Percentiles rank a stretch among this genome's conserved stretches.
Evolutionary conservation across 2,888 invertebrate species (phyloP).

Genomic region (Synergus laeviventris): DNA sequence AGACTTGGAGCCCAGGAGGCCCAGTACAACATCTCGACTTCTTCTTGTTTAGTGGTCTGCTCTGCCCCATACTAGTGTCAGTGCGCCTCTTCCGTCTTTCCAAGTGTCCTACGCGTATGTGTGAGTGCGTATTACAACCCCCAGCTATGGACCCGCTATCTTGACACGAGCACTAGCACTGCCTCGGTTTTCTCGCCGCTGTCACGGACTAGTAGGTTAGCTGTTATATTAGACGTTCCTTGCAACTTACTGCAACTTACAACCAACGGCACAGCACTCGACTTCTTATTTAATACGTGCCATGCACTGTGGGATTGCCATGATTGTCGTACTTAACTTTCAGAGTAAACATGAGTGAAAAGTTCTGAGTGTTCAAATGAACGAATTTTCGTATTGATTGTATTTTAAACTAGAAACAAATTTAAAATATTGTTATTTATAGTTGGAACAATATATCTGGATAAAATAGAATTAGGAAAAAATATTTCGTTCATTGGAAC

Average conservation of each 20-base stretch:
- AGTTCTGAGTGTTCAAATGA: no score
- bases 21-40: not conserved
- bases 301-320: not conserved
- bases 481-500: no score
- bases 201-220: conserved; percentile 28
- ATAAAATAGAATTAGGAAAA: no score
- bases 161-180: conserved; percentile 17
- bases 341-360: no score
- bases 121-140: conserved; percentile 17
- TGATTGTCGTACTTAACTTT: not conserved
- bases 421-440: no score
- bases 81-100: conserved; percentile 8
- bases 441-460: no score
- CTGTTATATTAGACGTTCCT: conserved; percentile 18
- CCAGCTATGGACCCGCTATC: conserved; percentile 33
- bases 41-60: conserved; percentile 5
- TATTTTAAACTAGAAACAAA: no score
- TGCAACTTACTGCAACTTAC: not conserved
- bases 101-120: not conserved
- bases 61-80: conserved; percentile 7
- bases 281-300: conserved; percentile 25
- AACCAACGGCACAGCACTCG: conserved; percentile 4
- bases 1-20: not conserved
- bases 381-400: no score
- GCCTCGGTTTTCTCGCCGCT: conserved; percentile 20